phyloP scores from a whole-genome alignment of 2,797 vertebrate genomes.

The Morelia viridis region DNA sequence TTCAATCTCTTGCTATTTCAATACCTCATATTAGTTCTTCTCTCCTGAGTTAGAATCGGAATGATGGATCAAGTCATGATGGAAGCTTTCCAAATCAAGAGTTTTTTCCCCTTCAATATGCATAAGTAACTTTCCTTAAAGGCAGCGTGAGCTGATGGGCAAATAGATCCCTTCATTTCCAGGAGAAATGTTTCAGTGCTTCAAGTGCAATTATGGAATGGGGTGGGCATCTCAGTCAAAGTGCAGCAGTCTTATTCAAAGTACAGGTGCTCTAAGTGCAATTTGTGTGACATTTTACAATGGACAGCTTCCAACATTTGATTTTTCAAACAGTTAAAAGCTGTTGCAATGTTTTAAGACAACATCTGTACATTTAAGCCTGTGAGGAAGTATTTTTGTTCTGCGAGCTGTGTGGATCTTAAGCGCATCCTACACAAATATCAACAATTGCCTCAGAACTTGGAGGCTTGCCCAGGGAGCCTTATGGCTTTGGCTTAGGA shows the following conservation, averaged over 20 bases:
- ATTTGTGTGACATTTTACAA: slow-evolving; percentile 46
- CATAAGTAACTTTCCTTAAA: slow-evolving; percentile 37
- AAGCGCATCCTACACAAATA: slow-evolving; percentile 50
- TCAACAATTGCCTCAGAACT: slow-evolving; percentile 27
- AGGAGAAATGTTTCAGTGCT: slow-evolving; percentile 46
- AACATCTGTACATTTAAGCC: slow-evolving; percentile 64
- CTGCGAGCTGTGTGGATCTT: slow-evolving; percentile 38
- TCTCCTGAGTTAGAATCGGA: slow-evolving; percentile 34
- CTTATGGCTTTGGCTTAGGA: background rate
- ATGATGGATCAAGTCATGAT: slow-evolving; percentile 40
- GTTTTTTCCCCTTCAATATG: slow-evolving; percentile 43
- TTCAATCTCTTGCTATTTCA: slow-evolving; percentile 45
- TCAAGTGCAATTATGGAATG: slow-evolving; percentile 48
- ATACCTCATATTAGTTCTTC: slow-evolving; percentile 40
- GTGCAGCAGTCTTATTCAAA: slow-evolving; percentile 57
- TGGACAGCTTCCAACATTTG: slow-evolving; percentile 51
- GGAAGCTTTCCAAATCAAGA: slow-evolving; percentile 10
- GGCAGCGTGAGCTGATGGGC: background rate
- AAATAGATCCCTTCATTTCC: slow-evolving; percentile 45
- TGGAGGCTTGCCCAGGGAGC: background rate
- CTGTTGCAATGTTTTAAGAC: slow-evolving; percentile 57
- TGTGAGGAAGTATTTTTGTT: slow-evolving; percentile 50
- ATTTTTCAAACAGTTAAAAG: slow-evolving; percentile 58
- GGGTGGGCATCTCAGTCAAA: slow-evolving; percentile 60
- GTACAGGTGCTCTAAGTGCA: slow-evolving; percentile 52